Evolutionary conservation across 2,888 invertebrate genomes (phyloP).

Genomic region (Epirrhoe tristata): DNA sequence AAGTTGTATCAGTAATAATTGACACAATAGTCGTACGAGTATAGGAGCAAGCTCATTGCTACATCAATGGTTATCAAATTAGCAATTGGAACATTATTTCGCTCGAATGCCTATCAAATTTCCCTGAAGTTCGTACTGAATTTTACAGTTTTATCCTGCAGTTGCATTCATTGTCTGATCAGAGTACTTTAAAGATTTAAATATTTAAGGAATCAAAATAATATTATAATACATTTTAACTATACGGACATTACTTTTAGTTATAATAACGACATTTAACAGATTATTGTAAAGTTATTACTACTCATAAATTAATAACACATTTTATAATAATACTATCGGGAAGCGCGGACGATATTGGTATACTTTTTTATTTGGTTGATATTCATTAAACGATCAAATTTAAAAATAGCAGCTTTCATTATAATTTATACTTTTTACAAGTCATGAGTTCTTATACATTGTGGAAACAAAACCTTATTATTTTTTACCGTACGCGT

Average conservation of each 20-base stretch:
- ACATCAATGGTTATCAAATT: background rate
- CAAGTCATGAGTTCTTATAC: background rate
- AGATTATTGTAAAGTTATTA: conserved; percentile 57
- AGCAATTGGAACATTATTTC: background rate
- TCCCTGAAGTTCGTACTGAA: background rate
- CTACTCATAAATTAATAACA: conserved; percentile 81
- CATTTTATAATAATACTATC: conserved; percentile 74
- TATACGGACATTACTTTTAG: conserved; percentile 31
- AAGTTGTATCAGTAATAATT: no score
- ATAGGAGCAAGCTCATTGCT: background rate
- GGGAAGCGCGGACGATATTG: conserved; percentile 54
- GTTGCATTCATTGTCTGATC: background rate
- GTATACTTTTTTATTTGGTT: conserved; percentile 18
- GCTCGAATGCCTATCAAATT: no score
- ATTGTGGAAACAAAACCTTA: background rate
- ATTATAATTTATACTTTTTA: background rate
- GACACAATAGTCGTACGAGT: no score
- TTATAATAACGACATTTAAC: conserved; percentile 58
- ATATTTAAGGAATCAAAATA: background rate
- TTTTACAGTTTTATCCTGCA: background rate
- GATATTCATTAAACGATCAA: conserved; percentile 2
- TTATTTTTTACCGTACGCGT: background rate
- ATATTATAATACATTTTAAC: conserved; percentile 3
- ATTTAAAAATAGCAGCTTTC: background rate
- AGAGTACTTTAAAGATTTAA: background rate